Base-by-base conservation (phyloP, 2,888 invertebrate species). In the Ophion ellenae region DNA sequence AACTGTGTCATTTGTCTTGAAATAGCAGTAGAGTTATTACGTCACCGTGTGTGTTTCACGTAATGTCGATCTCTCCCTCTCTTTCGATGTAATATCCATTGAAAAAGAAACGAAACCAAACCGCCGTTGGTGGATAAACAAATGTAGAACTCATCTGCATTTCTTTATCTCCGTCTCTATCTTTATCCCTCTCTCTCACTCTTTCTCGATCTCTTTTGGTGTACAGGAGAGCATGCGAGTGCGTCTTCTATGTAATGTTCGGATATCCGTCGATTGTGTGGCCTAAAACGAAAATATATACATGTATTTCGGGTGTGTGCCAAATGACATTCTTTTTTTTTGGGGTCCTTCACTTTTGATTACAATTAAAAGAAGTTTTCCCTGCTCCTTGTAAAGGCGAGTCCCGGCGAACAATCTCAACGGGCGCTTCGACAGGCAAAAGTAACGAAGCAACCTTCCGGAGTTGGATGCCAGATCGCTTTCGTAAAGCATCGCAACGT, bases 241-340 rank as follows among this genome's bases (percentile, higher is more conserved):
- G 53, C 57, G 74, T 82, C 57, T 85, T 67, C 57, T 80, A 45
- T 71, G 76, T 83, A 79, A 84, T 83, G 69, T 76, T 83, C 79
- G 82, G 80, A 83, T 76, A 67, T 82, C 79, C 83, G 85, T 85
- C 85, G 82, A 85, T 80, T 83, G 85, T 83, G 85, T 80, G 85
- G 85, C 85, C 85, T 86, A 86, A 86, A 83, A 80, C 71, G 81
- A 81, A 67, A 36, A 59, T 47, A 76, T 53, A 76, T 67, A 53
- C 47, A 36, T 67, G 28, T 76, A 17, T 53, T 17, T 17, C 17
- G 17, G 53, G 2, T 14, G 53, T 14, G 53, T 53, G 5, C 17
- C 53, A 17, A 53, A 14, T 53, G 5, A 17, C 11, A 17, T 53
- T 53, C 17, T 47, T 53, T 53, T 47, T 47, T 11, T 17, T 53